These are phyloP conservation scores for Montifringilla adamsi DNA, from an alignment of 2,113 vertebrate genomes.

Conservation along the genomic window DNA sequence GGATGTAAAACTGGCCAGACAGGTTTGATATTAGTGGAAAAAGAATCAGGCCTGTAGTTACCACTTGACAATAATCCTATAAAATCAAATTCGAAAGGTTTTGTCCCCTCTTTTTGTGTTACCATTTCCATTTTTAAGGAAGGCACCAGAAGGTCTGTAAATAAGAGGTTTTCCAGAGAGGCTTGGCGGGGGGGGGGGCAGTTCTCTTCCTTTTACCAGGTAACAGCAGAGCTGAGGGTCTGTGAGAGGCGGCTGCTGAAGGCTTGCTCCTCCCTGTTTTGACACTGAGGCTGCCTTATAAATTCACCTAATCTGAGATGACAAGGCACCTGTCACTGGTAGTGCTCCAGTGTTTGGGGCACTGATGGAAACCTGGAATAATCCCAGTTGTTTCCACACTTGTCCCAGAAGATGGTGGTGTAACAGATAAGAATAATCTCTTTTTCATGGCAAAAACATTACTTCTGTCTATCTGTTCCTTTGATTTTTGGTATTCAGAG, in stretches of 20 bases:
- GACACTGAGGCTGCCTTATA: neutral
- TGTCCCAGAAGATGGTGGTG: neutral
- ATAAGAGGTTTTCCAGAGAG: neutral
- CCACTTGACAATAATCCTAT: neutral
- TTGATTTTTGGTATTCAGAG: neutral
- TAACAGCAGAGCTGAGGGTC: neutral
- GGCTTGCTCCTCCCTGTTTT: slow-evolving; percentile 42
- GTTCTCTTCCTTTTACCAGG: neutral
- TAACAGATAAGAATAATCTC: neutral
- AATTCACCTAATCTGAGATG: slow-evolving; percentile 38
- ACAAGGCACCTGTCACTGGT: slow-evolving; percentile 36
- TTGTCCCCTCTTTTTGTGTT: neutral
- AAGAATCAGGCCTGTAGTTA: neutral
- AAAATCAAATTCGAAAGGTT: neutral
- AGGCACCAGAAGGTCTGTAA: neutral
- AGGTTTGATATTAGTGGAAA: neutral
- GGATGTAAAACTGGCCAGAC: neutral
- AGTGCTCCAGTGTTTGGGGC: neutral
- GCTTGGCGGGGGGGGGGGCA: neutral
- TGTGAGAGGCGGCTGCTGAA: neutral
- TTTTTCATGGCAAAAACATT: neutral
- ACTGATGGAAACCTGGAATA: neutral
- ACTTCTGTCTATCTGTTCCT: neutral
- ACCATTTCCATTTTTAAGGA: neutral
- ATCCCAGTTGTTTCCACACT: slow-evolving; percentile 10